phyloP scores from a whole-genome alignment of 2,888 invertebrate genomes.

The Homarus gammarus region DNA sequence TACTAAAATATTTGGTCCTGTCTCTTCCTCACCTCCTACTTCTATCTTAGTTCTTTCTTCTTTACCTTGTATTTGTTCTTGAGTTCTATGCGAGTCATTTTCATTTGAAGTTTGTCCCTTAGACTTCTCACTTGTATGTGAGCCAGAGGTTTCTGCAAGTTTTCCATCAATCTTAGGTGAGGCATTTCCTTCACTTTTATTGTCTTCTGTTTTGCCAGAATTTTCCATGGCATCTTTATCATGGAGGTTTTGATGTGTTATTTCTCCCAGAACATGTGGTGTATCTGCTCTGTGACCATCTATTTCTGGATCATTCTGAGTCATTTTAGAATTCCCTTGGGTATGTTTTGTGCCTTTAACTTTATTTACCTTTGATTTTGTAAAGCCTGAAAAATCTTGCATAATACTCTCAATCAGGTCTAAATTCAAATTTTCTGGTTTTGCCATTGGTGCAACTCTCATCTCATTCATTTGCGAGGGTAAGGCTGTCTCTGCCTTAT shows the following conservation, averaged over 20 bases:
- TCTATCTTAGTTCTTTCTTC: neutral
- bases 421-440: neutral
- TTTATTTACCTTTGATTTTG: neutral
- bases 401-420: slow-evolving; percentile 8
- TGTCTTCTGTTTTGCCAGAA: neutral
- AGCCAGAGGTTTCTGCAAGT: neutral
- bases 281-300: neutral
- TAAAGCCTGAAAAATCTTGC: neutral
- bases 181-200: neutral
- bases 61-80: no score
- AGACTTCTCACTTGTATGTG: neutral
- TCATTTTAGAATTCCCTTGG: no score
- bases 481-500: neutral
- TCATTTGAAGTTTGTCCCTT: neutral
- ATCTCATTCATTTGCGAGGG: neutral
- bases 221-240: neutral
- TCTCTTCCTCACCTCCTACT: neutral
- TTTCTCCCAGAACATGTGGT: no score
- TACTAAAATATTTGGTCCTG: neutral
- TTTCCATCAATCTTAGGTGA: neutral
- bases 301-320: no score
- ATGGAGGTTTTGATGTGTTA: neutral
- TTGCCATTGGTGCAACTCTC: neutral
- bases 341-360: neutral
- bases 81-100: neutral